These are phyloP conservation scores for Falco columbarius DNA, from an alignment of 2,797 vertebrate genomes.

Conservation along the genomic window DNA sequence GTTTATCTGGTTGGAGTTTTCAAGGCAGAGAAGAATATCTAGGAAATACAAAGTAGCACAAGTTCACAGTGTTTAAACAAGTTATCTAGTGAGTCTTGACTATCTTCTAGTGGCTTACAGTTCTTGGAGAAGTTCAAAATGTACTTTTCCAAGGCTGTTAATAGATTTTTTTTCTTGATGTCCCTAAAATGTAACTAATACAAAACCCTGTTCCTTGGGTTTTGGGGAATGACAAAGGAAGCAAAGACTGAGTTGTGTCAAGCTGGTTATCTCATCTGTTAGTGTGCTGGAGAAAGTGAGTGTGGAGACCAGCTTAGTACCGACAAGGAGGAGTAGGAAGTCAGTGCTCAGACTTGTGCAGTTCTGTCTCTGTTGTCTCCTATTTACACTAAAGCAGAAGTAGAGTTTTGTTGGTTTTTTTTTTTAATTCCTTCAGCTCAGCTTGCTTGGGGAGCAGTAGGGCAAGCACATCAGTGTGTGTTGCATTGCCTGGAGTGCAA, in stretches of 20 bases:
- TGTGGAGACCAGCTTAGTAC: not conserved
- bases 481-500: not conserved
- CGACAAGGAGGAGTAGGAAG: not conserved
- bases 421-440: not conserved
- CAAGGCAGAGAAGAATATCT: not conserved
- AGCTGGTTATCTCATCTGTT: not conserved
- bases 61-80: not conserved
- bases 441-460: not conserved
- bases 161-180: not conserved
- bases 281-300: not conserved
- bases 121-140: not conserved
- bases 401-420: not conserved
- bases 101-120: not conserved
- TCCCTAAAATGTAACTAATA: not conserved
- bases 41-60: not conserved
- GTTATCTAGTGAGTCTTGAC: not conserved
- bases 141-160: not conserved
- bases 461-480: not conserved
- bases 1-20: constrained; percentile 8
- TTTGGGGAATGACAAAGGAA: not conserved
- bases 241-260: not conserved
- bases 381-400: not conserved
- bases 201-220: not conserved
- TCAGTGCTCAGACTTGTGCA: not conserved
- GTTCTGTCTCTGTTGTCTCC: not conserved